Percentiles rank a stretch among this genome's conserved stretches.
Evolutionary conservation across 37 sponge, comb jelly and placozoan species (phyloP).

Genomic region (Beroe ovata): DNA sequence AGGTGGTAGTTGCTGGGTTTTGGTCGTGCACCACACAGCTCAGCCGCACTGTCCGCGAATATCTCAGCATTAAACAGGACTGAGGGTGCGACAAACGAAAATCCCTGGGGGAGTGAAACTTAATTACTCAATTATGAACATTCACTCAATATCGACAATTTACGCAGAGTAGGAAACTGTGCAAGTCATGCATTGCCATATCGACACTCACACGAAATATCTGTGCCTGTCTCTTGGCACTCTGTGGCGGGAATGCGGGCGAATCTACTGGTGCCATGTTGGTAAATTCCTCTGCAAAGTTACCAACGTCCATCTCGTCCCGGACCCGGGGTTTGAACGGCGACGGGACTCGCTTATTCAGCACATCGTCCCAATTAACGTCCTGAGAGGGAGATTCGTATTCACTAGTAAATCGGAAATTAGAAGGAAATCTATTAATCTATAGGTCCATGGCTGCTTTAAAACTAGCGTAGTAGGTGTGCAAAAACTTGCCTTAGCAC

Average conservation of each 20-base stretch:
- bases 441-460: too few relatives aligned
- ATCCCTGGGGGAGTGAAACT: too few relatives aligned
- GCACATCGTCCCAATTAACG: slow-evolving; percentile 75
- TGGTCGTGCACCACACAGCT: neutral
- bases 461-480: too few relatives aligned
- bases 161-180: too few relatives aligned
- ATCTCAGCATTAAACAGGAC: slow-evolving; percentile 80
- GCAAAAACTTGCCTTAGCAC: too few relatives aligned
- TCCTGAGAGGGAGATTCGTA: slow-evolving; percentile 65
- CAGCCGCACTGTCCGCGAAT: slow-evolving; percentile 55
- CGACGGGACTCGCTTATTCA: slow-evolving; percentile 73
- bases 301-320: slow-evolving; percentile 82
- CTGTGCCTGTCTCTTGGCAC: slow-evolving; percentile 4
- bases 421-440: too few relatives aligned
- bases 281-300: slow-evolving; percentile 95
- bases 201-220: slow-evolving; percentile 63
- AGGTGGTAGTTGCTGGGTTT: neutral
- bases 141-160: too few relatives aligned
- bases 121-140: too few relatives aligned
- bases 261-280: slow-evolving; percentile 80
- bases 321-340: slow-evolving; percentile 85
- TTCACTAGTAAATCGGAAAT: too few relatives aligned
- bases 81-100: slow-evolving; percentile 89
- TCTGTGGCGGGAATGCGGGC: slow-evolving; percentile 79
- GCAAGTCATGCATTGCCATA: too few relatives aligned